A percentile compares a stretch with the other conserved stretches of the same genome.
These are phyloP conservation scores for Cotesia vestalis DNA, from an alignment of 1,140 invertebrate species.

Conservation along the genomic window DNA sequence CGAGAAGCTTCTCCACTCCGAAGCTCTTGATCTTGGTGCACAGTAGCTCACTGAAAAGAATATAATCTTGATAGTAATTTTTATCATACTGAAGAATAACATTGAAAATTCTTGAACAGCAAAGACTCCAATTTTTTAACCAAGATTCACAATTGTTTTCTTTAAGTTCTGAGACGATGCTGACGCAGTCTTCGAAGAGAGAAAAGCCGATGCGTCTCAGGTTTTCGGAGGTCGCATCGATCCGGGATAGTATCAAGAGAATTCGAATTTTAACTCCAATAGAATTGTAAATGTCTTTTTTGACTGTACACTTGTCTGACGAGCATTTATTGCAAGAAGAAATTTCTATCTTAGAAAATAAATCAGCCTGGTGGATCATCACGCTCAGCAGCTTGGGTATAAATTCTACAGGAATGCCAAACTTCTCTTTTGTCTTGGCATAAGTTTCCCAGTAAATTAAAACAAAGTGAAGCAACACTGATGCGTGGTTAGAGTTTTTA, in stretches of 20 bases:
- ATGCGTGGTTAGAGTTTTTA: constrained; percentile 23
- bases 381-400: background rate
- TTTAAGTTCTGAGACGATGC: background rate
- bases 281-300: too few species aligned
- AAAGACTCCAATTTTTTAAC: constrained; percentile 42
- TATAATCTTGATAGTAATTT: constrained; percentile 42
- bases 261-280: too few species aligned
- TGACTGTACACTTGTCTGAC: too few species aligned
- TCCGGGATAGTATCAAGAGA: too few species aligned
- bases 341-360: too few species aligned
- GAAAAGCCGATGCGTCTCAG: background rate
- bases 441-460: constrained; percentile 46
- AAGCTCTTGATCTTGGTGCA: too few species aligned
- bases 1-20: constrained; percentile 19
- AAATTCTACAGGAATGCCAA: background rate
- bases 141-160: constrained; percentile 33
- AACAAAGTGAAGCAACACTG: constrained; percentile 37
- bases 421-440: constrained; percentile 19
- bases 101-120: constrained; percentile 46
- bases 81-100: constrained; percentile 39
- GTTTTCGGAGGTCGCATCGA: constrained; percentile 29
- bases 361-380: background rate
- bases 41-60: constrained; percentile 42
- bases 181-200: background rate
- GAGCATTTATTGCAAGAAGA: too few species aligned